Percentiles rank a stretch among this genome's conserved stretches.
Conservation (phyloP, 2,888 invertebrate species). For the Drosophila longiperda region DNA sequence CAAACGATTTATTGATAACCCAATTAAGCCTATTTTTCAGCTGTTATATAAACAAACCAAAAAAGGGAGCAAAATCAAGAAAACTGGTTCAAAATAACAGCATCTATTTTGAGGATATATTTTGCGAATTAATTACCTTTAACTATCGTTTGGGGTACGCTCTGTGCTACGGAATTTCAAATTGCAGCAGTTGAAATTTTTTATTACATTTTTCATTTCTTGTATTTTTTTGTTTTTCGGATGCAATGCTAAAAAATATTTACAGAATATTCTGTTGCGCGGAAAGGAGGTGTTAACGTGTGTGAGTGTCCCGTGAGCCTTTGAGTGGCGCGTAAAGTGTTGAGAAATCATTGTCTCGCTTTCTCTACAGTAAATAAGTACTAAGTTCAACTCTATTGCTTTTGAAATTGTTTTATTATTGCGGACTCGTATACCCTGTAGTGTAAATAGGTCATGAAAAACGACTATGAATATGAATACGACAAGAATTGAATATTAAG, state of each 20-base stretch:
- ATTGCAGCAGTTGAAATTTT: constrained; percentile 17
- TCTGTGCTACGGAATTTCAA: constrained; percentile 6
- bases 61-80: constrained; percentile 20
- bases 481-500: not conserved
- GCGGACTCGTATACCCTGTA: not conserved
- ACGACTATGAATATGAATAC: not conserved
- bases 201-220: not conserved
- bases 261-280: constrained; percentile 7
- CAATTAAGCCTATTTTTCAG: constrained; percentile 61
- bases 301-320: constrained; percentile 30
- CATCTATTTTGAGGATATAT: constrained; percentile 28
- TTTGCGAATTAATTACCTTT: constrained; percentile 57
- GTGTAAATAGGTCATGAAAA: not conserved
- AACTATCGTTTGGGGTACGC: constrained; percentile 22
- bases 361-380: constrained; percentile 43
- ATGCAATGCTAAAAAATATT: constrained; percentile 28
- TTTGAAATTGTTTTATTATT: constrained; percentile 25
- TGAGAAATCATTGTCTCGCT: constrained; percentile 38
- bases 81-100: constrained; percentile 22
- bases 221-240: constrained; percentile 13
- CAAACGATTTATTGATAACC: constrained; percentile 67
- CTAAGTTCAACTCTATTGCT: constrained; percentile 42
- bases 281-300: not conserved
- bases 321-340: constrained; percentile 56
- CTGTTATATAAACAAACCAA: constrained; percentile 47